Evolutionary conservation across 2,113 vertebrate species (phyloP), one percentile per base, ranked within the genome.

Genomic region (Sigmodon hispidus): DNA sequence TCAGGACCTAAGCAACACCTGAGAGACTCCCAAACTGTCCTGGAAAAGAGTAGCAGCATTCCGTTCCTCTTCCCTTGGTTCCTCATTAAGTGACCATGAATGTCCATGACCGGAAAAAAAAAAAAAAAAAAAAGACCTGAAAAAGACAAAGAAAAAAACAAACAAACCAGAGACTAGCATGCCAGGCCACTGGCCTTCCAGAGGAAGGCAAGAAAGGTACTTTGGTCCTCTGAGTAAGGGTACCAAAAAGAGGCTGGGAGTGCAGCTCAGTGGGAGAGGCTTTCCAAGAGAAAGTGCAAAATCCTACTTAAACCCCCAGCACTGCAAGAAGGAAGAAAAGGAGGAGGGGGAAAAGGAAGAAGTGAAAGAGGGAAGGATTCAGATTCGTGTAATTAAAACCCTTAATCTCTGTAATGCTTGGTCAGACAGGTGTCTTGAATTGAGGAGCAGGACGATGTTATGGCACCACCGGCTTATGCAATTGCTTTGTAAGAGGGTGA

Each of bases 1-100:
- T 1, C 50, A 48, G 55, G 34, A 26, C 65, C 10, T 48, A 89
- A 65, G 80, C 50, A 31, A 94, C 52, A 59, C 75, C 52, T 93
- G 40, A 75, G 89, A 86, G 89, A 87, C 61, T 57, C 52, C 45
- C 45, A 52, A 8, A 40, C 26, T 69, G 17, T 50, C 48, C 93
- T 1, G 0, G n/a, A 22, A 65, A 52, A 84, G 73, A 67, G 19
- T 36, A 59, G 43, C 34, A 45, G 43, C 19, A 5, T 48, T 5
- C 65, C 36, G 48, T 75, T 87, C 70, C 36, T 73, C 59, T 26
- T 96, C 89, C 77, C 76, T 50, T n/a, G 94, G 65, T 67, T 91
- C 87, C 79, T 75, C 61, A 94, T 93, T 91, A 91, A 94, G 90
- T 7, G 31, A 7, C 73, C 81, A 81, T 63, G 67, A 86, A 93